Percentiles rank a stretch among this genome's conserved stretches.
These are phyloP conservation scores for Trichosurus vulpecula DNA, from an alignment of 2,797 vertebrate genomes.

Conservation along the genomic window DNA sequence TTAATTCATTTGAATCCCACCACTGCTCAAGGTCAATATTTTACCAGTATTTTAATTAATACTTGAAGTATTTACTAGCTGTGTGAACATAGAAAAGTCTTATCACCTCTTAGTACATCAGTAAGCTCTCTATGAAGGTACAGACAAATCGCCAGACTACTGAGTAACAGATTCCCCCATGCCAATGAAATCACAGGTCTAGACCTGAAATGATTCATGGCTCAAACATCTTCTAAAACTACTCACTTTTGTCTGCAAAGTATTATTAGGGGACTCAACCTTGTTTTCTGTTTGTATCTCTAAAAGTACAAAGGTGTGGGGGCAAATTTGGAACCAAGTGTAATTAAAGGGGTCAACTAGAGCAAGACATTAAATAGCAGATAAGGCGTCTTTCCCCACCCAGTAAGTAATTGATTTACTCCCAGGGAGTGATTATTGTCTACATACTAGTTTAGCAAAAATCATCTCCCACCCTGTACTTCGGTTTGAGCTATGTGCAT, in stretches of 20 bases:
- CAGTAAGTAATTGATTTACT: neutral
- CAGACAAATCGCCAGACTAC: neutral
- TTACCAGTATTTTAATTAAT: constrained; percentile 17
- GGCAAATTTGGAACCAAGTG: constrained; percentile 2
- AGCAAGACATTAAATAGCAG: neutral
- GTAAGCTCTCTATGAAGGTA: neutral
- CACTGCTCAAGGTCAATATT: neutral
- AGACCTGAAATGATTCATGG: neutral
- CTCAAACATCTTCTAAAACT: neutral
- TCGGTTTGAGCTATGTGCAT: neutral
- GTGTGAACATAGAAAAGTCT: neutral
- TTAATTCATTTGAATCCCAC: too few relatives aligned
- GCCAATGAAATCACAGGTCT: neutral
- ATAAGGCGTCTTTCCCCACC: neutral
- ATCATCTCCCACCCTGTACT: neutral
- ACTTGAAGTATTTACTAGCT: neutral
- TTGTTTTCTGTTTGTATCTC: constrained; percentile 16
- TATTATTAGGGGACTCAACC: constrained; percentile 7
- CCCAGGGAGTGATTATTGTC: neutral
- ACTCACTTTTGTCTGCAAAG: constrained; percentile 4
- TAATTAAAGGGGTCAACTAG: neutral
- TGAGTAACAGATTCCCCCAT: neutral
- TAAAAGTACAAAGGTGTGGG: constrained; percentile 29
- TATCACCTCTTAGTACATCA: neutral
- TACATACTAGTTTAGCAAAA: neutral